A percentile compares a stretch with the other conserved stretches of the same genome.
Conservation (phyloP, 2,888 invertebrate species). For the Nemapogon koenigi region DNA sequence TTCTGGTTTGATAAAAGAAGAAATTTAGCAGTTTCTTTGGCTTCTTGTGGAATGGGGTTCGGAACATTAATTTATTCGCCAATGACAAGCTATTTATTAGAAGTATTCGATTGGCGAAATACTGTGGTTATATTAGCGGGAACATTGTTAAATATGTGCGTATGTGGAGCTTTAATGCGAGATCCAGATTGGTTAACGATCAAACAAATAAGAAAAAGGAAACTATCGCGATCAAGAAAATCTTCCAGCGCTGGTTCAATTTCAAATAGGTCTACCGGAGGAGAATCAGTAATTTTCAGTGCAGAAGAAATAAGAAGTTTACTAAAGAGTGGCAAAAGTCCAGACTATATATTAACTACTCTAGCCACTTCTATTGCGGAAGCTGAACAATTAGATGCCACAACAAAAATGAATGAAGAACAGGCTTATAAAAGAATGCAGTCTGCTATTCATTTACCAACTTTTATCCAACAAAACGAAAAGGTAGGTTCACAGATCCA, state of each 20-base stretch:
- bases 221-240: conserved; percentile 38
- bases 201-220: conserved; percentile 64
- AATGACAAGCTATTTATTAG: conserved; percentile 75
- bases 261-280: conserved; percentile 52
- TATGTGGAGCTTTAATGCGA: conserved; percentile 85
- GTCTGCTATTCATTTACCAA: conserved; percentile 79
- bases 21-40: conserved; percentile 84
- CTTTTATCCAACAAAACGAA: conserved; percentile 75
- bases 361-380: conserved; percentile 63
- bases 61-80: conserved; percentile 90
- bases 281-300: conserved; percentile 58
- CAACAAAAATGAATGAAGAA: conserved; percentile 50
- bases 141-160: conserved; percentile 83
- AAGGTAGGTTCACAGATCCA: conserved; percentile 45
- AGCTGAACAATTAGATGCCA: conserved; percentile 46
- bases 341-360: conserved; percentile 69
- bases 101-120: conserved; percentile 81
- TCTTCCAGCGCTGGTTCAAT: conserved; percentile 58
- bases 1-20: conserved; percentile 91
- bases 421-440: conserved; percentile 45
- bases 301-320: conserved; percentile 71
- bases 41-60: conserved; percentile 87
- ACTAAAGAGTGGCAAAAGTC: conserved; percentile 71
- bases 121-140: conserved; percentile 79
- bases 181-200: conserved; percentile 83